Base-by-base conservation (phyloP, 1,140 invertebrate genomes). In the Papilio polytes region DNA sequence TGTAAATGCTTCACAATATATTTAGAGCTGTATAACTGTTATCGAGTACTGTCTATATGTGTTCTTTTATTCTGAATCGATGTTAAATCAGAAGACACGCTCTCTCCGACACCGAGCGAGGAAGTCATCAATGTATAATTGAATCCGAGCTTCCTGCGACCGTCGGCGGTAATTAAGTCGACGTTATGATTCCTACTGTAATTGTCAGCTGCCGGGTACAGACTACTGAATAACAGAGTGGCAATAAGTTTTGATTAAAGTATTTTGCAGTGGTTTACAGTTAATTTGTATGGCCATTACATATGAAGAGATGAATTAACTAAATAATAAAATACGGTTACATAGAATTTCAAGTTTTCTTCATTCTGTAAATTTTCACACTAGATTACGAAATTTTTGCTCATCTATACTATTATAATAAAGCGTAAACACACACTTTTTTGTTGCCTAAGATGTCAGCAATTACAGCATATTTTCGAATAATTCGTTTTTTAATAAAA, bases 101-200 rank as follows among this genome's bases (percentile, higher is more conserved):
- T 66, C 53, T 46, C 77, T 78, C n/a, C 10, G 15, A 22, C 18
- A 4, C 77, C 10, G 48, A 70, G 46, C 78, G 48, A 73, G 81
- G 81, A 82, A 80, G 81, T 77, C 44, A 31, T 70, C 31, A 77
- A 44, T 56, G 56, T 51, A 74, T 85, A 63, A 86, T 83, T 84
- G 77, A 85, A 87, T 87, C 86, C 63, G 41, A 59, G 78, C 83
- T 86, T 88, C 87, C 87, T 85, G 85, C 78, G 73, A 81, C 56
- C 77, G 41, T 78, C 76, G 63, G 53, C 70, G 36, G 74, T 77
- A 87, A 87, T 88, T 87, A 86, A 83, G 72, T 46, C 44, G 46
- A 82, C 74, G 80, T 84, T 81, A 85, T 80, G 82, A 83, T 79
- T 78, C 80, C 84, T 66, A 41, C 72, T 81, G 79, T 85, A 84